These are phyloP conservation scores for Vulpes ferrilata DNA, from an alignment of 2,113 vertebrate genomes.

Conservation along the genomic window DNA sequence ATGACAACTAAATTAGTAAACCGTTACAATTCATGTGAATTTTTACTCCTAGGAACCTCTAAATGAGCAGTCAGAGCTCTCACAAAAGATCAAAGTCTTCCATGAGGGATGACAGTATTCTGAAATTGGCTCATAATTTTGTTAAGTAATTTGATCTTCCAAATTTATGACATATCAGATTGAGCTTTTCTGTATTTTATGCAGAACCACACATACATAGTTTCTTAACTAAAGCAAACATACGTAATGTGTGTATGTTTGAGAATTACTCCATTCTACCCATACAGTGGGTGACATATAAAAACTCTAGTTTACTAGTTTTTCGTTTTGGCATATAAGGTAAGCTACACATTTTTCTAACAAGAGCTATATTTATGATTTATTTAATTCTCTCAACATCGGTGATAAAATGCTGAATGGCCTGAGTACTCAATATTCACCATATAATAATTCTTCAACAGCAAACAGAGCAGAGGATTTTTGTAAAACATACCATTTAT, in stretches of 20 bases:
- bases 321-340: constrained; percentile 15
- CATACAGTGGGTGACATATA: neutral
- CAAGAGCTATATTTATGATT: neutral
- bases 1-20: neutral
- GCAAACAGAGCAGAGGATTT: neutral
- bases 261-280: neutral
- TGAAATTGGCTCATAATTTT: neutral
- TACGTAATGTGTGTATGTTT: neutral
- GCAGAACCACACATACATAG: neutral
- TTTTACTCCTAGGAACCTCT: neutral
- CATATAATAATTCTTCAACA: neutral
- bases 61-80: neutral
- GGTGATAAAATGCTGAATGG: neutral
- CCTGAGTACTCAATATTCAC: neutral
- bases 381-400: neutral
- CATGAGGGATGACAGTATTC: neutral
- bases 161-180: neutral
- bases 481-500: neutral
- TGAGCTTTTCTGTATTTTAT: neutral
- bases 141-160: constrained; percentile 8
- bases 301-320: neutral
- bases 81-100: neutral
- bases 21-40: neutral
- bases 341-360: neutral
- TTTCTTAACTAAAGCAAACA: constrained; percentile 35